phyloP scores from a whole-genome alignment of 1,140 invertebrate species.

The Calosoma granatense region DNA sequence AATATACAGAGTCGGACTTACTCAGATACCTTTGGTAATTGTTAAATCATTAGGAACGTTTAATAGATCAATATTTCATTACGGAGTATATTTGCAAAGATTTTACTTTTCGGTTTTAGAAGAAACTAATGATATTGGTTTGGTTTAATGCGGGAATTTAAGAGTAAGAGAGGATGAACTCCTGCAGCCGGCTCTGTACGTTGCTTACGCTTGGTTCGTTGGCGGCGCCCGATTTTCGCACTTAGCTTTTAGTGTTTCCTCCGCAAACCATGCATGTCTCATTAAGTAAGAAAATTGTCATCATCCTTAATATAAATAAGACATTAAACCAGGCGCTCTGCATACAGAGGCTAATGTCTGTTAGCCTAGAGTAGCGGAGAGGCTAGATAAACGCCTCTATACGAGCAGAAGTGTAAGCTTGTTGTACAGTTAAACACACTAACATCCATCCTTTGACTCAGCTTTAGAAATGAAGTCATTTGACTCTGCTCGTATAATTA shows the following conservation, averaged over 20 bases:
- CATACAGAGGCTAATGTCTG: neutral
- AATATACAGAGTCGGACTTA: neutral
- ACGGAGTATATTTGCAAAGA: neutral
- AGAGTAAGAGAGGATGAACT: neutral
- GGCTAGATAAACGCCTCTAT: too few species aligned
- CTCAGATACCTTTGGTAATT: neutral
- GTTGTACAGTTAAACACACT: too few species aligned
- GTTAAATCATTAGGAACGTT: neutral
- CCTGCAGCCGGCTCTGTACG: neutral
- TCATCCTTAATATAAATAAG: conserved; percentile 2
- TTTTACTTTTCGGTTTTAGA: neutral
- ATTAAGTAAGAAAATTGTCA: conserved; percentile 5
- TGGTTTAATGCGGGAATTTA: neutral
- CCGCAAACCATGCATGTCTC: conserved; percentile 1
- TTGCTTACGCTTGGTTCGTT: neutral
- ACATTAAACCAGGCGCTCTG: neutral
- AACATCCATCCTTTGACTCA: neutral
- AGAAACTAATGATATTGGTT: neutral
- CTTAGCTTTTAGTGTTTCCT: neutral
- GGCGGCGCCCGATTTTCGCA: neutral
- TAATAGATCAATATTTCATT: neutral
- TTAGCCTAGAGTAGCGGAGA: too few species aligned
- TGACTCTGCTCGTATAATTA: too few species aligned
- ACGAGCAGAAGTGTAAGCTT: too few species aligned
- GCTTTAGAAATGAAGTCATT: neutral